phyloP scores from a whole-genome alignment of 2,113 vertebrate genomes.

The Lagopus muta region DNA sequence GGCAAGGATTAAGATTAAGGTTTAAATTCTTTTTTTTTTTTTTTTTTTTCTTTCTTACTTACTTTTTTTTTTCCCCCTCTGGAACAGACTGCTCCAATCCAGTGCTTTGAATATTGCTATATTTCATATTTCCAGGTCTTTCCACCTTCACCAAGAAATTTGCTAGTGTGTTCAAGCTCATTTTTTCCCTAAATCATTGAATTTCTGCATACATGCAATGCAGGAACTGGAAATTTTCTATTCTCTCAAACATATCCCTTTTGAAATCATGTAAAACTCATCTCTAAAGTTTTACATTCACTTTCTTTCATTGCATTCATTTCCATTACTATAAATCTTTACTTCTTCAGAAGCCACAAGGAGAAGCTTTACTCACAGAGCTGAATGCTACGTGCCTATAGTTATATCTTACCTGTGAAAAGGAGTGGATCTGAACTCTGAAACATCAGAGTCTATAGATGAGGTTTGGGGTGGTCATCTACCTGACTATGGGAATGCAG shows the following conservation, averaged over 20 bases:
- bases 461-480: background rate
- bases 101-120: background rate
- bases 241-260: background rate
- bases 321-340: background rate
- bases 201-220: background rate
- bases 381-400: background rate
- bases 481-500: background rate
- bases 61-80: background rate
- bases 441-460: background rate
- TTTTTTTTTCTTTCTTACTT: background rate
- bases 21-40: background rate
- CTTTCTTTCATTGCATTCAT: background rate
- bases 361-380: background rate
- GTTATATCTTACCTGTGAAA: background rate
- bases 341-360: background rate
- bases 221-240: background rate
- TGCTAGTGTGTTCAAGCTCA: background rate
- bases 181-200: background rate
- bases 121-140: background rate
- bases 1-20: conserved; percentile 12
- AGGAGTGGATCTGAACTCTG: background rate
- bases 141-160: background rate
- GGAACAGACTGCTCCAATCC: background rate
- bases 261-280: background rate
- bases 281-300: background rate